Conservation (phyloP, 2,797 vertebrate species). For the Balearica regulorum region DNA sequence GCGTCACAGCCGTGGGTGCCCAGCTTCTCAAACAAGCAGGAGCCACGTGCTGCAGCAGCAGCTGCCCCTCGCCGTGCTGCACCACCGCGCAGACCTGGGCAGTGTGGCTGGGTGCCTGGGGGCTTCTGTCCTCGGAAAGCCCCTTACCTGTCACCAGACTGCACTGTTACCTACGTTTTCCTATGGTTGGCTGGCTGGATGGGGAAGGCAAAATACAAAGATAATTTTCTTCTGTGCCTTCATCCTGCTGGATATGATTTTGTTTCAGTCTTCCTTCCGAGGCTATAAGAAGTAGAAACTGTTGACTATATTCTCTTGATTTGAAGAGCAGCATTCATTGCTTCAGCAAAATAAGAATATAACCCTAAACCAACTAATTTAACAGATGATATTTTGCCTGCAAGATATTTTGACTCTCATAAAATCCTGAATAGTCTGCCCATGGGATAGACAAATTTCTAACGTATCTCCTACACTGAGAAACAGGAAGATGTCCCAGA, state of each 20-base stretch:
- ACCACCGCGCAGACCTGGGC: neutral
- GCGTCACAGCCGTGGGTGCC: neutral
- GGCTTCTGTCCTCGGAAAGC: neutral
- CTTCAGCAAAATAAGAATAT: neutral
- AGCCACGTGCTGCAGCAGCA: neutral
- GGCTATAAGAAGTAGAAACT: neutral
- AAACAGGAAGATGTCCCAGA: neutral
- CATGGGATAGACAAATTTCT: neutral
- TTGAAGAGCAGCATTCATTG: neutral
- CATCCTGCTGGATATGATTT: neutral
- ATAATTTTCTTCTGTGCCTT: neutral
- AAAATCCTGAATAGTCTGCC: neutral
- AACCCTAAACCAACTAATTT: neutral
- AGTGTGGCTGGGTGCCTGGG: neutral
- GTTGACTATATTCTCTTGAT: neutral
- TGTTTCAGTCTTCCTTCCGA: neutral
- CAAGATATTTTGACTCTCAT: neutral
- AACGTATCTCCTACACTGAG: neutral
- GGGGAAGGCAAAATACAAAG: neutral
- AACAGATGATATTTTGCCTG: neutral
- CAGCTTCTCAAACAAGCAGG: neutral
- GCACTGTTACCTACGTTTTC: neutral
- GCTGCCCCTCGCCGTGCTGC: neutral
- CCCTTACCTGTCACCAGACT: neutral
- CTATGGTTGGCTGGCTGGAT: neutral